Evolutionary conservation across 2,113 vertebrate genomes (phyloP).

Genomic region (Saccopteryx leptura): DNA sequence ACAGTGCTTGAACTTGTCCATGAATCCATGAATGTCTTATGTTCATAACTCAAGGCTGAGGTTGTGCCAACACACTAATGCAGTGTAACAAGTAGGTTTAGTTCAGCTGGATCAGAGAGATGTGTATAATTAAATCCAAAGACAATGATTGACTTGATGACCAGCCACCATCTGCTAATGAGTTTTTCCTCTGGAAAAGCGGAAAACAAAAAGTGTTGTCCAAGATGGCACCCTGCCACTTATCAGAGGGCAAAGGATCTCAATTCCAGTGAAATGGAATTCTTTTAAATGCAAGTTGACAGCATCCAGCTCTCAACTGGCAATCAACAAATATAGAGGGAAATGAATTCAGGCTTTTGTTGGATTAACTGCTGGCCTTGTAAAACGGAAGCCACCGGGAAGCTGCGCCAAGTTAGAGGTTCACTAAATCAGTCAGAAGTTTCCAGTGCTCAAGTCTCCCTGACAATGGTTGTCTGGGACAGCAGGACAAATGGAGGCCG

Average conservation of each 20-base stretch:
- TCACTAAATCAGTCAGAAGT: constrained; percentile 78
- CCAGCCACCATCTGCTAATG: constrained; percentile 76
- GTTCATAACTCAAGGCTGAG: not conserved
- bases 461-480: constrained; percentile 45
- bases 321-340: constrained; percentile 76
- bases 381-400: constrained; percentile 76
- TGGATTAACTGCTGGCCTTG: constrained; percentile 81
- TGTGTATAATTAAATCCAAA: constrained; percentile 72
- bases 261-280: constrained; percentile 70
- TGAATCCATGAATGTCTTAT: not conserved
- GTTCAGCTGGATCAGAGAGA: constrained; percentile 64
- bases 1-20: not conserved
- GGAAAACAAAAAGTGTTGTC: constrained; percentile 42
- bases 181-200: constrained; percentile 58
- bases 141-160: constrained; percentile 65
- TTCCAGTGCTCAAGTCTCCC: constrained; percentile 43
- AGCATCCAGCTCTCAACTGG: constrained; percentile 79
- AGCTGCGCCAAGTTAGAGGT: constrained; percentile 66
- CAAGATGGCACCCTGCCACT: constrained; percentile 61
- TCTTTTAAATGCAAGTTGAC: constrained; percentile 57
- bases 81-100: constrained; percentile 57
- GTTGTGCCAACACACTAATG: constrained; percentile 23
- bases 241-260: constrained; percentile 73
- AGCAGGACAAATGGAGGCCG: constrained; percentile 27
- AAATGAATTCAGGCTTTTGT: constrained; percentile 83